Base-by-base conservation (phyloP, 2,113 vertebrate species). In the Phaethon lepturus region DNA sequence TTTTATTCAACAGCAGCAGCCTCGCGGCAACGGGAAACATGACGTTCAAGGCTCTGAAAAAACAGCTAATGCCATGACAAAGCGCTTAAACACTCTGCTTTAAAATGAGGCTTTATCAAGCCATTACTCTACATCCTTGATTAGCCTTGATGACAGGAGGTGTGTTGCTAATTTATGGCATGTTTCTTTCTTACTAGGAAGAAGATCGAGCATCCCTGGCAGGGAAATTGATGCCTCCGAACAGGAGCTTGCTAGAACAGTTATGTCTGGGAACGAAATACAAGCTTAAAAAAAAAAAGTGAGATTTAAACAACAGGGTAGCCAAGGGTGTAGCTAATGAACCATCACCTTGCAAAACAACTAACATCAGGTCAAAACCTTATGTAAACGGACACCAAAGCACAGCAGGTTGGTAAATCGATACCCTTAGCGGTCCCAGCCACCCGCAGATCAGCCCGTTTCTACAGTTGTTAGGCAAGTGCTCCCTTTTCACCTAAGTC, bases 291-390 rank as follows among this genome's bases (percentile, higher is more conserved):
- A 35, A 67, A 86, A 87, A 31, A 66, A 86, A 83, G 35, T 14
- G 50, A 73, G 78, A 92, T 45, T 80, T 50, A 62, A 80, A 63
- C 42, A 66, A 11, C 69, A 25, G 52, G 16, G 72, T 68, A 85
- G 77, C 58, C 80, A 85, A 93, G 90, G 95, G 49, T 47, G 75
- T 13, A 66, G 68, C 49, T 91, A 94, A 94, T 35, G 91, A 93
- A 77, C 31, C 56, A 2, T 80, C 75, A 47, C 29, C 26, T 24
- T 9, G 33, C 35, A 84, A 77, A 97, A 84, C 94, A 87, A 81
- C 25, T 6, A 47, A n/a, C 28, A 44, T 0, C 3, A 16, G 86
- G 94, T 74, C 76, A 75, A 50, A 88, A 23, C 80, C 76, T 85
- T 58, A 13, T 1, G 33, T 52, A 95, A 95, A 78, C 6, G 4